Evolutionary conservation across 1,140 invertebrate species (phyloP), one percentile per base, ranked within the genome.

Genomic region (Vanessa atalanta): DNA sequence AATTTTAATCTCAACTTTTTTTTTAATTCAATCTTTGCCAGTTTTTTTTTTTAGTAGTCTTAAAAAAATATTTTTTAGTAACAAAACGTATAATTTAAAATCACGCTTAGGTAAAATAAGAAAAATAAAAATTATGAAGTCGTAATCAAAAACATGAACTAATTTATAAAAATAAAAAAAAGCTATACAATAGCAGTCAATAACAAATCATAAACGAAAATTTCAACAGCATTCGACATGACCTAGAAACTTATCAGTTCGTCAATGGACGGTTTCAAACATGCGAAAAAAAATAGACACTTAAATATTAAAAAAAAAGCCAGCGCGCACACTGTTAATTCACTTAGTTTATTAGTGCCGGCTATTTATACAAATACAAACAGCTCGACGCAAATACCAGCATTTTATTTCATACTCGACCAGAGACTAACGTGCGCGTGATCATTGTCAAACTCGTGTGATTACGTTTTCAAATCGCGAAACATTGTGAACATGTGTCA

Each of bases 331-430:
- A 78, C 75, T 76, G 84, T 86, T 84, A 81, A 79, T 80, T 71
- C 79, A 72, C 75, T 81, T 81, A 78, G 68, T 72, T 75, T 74
- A 81, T 70, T 72, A 77, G 68, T 71, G 73, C 48, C 66, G 75
- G 77, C 84, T 85, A 85, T 88, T 86, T 84, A 88, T 88, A 88
- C 83, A 86, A 83, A 82, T 80, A 76, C 79, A 73, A 80, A 73
- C 76, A 64, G 76, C 74, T 63, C 53, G 26, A 77, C 73, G 73
- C 78, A 79, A n/a, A 47, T 51, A 60, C 16, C 51, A 60, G 64
- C 70, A 78, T 73, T 81, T 77, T 74, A 83, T 80, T 79, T 77
- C 64, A 79, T 72, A 76, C 70, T 78, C 66, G 53, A 23, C 72
- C 66, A 50, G 68, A 73, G 61, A 31, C 55, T 64, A 77, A 65